Percentiles rank a stretch among this genome's conserved stretches.
Conservation (phyloP, 2,888 invertebrate species). For the Ariolimax columbianus region DNA sequence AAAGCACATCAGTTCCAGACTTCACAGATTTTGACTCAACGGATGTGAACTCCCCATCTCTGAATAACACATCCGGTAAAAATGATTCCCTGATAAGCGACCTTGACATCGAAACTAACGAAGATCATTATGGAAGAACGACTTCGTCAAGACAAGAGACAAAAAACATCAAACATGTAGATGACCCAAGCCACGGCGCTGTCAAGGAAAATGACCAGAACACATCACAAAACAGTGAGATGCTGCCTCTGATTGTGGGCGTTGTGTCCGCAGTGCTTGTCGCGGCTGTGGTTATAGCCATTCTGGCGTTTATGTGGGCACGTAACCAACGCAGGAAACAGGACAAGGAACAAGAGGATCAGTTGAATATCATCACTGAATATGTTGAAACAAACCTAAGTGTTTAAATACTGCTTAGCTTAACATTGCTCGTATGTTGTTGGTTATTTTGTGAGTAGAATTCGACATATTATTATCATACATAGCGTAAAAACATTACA, state of each 20-base stretch:
- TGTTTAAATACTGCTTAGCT: background rate
- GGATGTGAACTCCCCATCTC: background rate
- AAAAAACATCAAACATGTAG: background rate
- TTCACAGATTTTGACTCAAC: background rate
- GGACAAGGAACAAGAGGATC: slow-evolving; percentile 54
- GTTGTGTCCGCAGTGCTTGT: slow-evolving; percentile 51
- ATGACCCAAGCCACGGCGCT: background rate
- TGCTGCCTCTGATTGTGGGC: slow-evolving; percentile 53
- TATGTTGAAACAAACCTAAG: slow-evolving; percentile 39
- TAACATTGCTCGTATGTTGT: background rate
- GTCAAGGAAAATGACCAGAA: background rate
- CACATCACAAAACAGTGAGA: background rate
- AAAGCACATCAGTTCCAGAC: background rate
- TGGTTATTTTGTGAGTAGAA: background rate
- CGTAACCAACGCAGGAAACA: slow-evolving; percentile 51
- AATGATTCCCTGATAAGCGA: background rate
- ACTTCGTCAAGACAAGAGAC: background rate
- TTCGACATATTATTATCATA: too few relatives aligned
- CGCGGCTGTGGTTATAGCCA: slow-evolving; percentile 51
- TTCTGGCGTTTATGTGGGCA: slow-evolving; percentile 54
- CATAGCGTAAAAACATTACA: background rate
- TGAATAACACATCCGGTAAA: background rate
- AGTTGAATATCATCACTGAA: slow-evolving; percentile 55
- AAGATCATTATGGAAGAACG: background rate
- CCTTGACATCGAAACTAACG: background rate